A percentile compares a stretch with the other conserved stretches of the same genome.
phyloP scores from a whole-genome alignment of 2,113 vertebrate species.

The Campylomormyrus tamandua region DNA sequence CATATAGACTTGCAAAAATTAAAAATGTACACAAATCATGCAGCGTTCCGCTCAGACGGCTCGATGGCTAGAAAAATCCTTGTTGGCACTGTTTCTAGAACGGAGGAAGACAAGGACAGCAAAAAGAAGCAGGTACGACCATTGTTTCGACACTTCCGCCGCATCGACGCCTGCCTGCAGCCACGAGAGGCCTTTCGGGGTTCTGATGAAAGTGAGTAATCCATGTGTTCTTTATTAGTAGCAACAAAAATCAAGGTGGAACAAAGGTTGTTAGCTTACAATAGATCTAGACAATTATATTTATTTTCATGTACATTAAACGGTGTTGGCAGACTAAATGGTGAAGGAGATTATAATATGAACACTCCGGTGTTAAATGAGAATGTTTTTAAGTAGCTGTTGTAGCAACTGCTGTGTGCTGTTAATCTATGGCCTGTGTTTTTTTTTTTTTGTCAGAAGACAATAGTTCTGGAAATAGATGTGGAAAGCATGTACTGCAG shows the following conservation, averaged over 20 bases:
- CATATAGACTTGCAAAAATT: neutral
- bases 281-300: neutral
- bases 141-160: slow-evolving; percentile 88
- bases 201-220: slow-evolving; percentile 84
- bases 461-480: neutral
- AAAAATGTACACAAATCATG: neutral
- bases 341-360: neutral
- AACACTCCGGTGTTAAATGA: neutral
- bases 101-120: slow-evolving; percentile 78
- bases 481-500: neutral
- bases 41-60: neutral
- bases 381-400: neutral
- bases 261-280: neutral
- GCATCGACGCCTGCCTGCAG: slow-evolving; percentile 91
- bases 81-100: slow-evolving; percentile 14
- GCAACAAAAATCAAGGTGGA: neutral
- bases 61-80: neutral
- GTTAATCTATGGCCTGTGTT: neutral
- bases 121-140: slow-evolving; percentile 87
- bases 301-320: neutral
- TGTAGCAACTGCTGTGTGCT: neutral
- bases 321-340: neutral
- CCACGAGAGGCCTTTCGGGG: slow-evolving; percentile 91
- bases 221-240: neutral
- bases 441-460: neutral